Evolutionary conservation across 2,113 vertebrate genomes (phyloP), one percentile per base, ranked within the genome.

Genomic region (Tragulus kanchil): DNA sequence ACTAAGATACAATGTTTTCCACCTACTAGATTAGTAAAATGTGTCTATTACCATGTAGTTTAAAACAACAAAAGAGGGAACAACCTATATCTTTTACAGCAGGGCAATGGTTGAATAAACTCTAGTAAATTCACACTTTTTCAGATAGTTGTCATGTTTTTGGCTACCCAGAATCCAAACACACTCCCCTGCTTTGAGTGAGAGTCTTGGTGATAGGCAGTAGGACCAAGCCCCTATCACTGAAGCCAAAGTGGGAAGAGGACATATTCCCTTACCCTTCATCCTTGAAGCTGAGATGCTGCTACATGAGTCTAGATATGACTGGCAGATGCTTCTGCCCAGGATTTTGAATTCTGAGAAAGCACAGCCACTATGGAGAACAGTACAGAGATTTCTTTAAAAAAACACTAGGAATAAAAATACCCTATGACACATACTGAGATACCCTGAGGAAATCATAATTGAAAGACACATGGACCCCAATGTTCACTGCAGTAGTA

Each of bases 341-440:
- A 84, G n/a, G 48, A 31, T 73, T 92, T 85, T 85, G 79, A 93
- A 93, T 81, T 36, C 56, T 92, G 56, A 90, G 21, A 52, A 81
- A 67, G 31, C n/a, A 45, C 10, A 71, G 69, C 69, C 69, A 23
- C 36, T 45, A 71, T 71, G 69, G 36, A 45, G n/a, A 42, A 71
- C 69, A 45, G 9, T 71, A 45, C 12, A 36, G 69, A 23, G 69
- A 71, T 71, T 71, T 36, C 36, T 71, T 71, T n/a, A n/a, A n/a
- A n/a, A 11, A 71, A 71, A 71, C 21, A 71, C 19, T 71, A 71
- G 36, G 36, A 42, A 45, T 45, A 71, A 71, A 71, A 45, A 71
- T 45, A 71, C 69, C 19, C 21, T 45, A 71, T 71, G 36, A 71
- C 36, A n/a, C 36, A 71, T 19, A 71, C 36, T 71, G 36, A 71